Evolutionary conservation across 2,888 invertebrate species (phyloP).

Genomic region (Bembecia ichneumoniformis): DNA sequence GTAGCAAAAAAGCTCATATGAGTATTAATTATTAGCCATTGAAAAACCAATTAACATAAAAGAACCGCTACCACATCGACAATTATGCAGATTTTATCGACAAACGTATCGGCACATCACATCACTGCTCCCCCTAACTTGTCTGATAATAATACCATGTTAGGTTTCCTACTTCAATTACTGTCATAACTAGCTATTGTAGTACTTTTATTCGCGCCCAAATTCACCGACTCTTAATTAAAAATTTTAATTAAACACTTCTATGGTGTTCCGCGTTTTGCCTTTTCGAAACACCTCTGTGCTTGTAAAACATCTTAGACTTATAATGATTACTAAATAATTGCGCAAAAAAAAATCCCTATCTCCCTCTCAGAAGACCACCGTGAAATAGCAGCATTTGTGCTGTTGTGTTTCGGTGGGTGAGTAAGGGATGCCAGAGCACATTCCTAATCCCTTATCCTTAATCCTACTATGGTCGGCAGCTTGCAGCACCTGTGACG

Average conservation of each 20-base stretch:
- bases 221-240: slow-evolving; percentile 15
- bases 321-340: no score
- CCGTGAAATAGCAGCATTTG: no score
- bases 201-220: slow-evolving; percentile 19
- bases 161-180: slow-evolving; percentile 37
- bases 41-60: background rate
- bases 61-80: slow-evolving; percentile 7
- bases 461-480: no score
- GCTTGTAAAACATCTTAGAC: no score
- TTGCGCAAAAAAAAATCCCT: no score
- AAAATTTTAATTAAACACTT: slow-evolving; percentile 4
- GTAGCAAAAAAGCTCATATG: background rate
- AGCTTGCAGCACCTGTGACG: no score
- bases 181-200: slow-evolving; percentile 44
- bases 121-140: slow-evolving; percentile 8
- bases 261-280: background rate
- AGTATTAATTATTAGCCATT: background rate
- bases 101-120: slow-evolving; percentile 7
- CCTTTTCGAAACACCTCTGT: no score
- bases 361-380: no score
- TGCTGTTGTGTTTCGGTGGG: no score
- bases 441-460: no score
- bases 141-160: slow-evolving; percentile 18
- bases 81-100: slow-evolving; percentile 20
- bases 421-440: no score